Evolutionary conservation across 1,140 invertebrate species (phyloP).

Genomic region (Aporrectodea caliginosa): DNA sequence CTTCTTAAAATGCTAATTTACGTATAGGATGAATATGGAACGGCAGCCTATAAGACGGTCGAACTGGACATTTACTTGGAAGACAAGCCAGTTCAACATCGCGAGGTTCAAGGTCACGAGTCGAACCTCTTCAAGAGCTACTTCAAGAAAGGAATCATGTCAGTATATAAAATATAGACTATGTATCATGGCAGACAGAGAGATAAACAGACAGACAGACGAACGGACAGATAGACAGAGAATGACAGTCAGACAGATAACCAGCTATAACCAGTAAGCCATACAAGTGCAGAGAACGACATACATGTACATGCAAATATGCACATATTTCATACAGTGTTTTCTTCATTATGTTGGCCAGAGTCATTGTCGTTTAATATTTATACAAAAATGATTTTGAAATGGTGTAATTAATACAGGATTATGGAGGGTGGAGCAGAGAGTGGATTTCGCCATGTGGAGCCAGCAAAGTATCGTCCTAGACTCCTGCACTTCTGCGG

Average conservation of each 20-base stretch:
- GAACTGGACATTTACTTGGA: constrained; percentile 77
- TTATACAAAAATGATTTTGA: no score
- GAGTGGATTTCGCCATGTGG: constrained; percentile 60
- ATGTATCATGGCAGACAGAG: not conserved
- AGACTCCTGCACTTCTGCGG: constrained; percentile 62
- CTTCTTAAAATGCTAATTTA: not conserved
- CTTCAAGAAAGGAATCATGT: constrained; percentile 65
- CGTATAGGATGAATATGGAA: constrained; percentile 69
- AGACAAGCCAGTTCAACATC: constrained; percentile 69
- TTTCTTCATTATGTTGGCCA: no score
- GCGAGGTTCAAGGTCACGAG: constrained; percentile 78
- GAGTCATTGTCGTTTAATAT: no score
- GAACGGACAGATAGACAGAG: no score
- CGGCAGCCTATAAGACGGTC: constrained; percentile 75
- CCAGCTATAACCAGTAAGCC: no score
- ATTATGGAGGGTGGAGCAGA: constrained; percentile 61
- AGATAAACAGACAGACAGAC: no score
- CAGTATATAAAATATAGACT: constrained; percentile 21
- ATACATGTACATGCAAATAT: no score
- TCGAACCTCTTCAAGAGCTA: constrained; percentile 66
- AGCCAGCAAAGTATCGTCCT: constrained; percentile 55
- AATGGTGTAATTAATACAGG: no score
- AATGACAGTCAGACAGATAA: no score
- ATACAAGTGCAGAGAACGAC: no score
- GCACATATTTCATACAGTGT: no score